Evolutionary conservation across 2,888 invertebrate species (phyloP).

Genomic region (Heteromyza rotundicornis): DNA sequence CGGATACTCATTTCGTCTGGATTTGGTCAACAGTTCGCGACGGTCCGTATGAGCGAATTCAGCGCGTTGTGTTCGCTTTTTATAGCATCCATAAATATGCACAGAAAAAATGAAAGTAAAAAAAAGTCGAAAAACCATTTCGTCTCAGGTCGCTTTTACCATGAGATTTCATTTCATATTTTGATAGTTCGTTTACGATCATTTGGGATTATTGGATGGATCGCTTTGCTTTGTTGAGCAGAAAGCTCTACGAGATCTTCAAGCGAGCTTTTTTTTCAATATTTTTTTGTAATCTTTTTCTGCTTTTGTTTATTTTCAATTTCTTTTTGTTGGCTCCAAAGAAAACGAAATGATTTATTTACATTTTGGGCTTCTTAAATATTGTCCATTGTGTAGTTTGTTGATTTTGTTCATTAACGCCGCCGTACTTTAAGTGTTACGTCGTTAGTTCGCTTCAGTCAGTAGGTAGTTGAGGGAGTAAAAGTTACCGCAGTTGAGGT

Average conservation of each 20-base stretch:
- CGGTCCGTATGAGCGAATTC: constrained; percentile 54
- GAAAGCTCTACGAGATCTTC: no score
- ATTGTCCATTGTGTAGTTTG: constrained; percentile 10
- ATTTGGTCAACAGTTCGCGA: constrained; percentile 24
- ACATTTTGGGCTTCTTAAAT: constrained; percentile 26
- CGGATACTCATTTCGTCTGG: constrained; percentile 37
- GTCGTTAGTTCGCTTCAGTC: no score
- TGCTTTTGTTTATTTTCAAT: constrained; percentile 25
- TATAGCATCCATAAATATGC: constrained; percentile 36
- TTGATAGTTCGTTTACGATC: constrained; percentile 13
- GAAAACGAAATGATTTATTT: constrained; percentile 50
- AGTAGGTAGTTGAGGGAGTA: no score
- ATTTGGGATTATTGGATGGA: constrained; percentile 6
- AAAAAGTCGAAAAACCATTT: constrained; percentile 28
- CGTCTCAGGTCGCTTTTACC: constrained; percentile 29
- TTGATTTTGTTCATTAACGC: constrained; percentile 39
- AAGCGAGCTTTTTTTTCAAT: constrained; percentile 21
- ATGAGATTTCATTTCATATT: constrained; percentile 22
- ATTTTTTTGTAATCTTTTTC: constrained; percentile 16
- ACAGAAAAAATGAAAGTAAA: constrained; percentile 48
- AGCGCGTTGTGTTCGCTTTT: constrained; percentile 48
- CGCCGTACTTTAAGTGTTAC: no score
- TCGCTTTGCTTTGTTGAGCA: no score
- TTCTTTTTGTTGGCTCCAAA: constrained; percentile 26
- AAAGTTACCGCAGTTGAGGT: no score